Evolutionary conservation across 2,888 invertebrate genomes (phyloP).

Genomic region (Thecophora atra): DNA sequence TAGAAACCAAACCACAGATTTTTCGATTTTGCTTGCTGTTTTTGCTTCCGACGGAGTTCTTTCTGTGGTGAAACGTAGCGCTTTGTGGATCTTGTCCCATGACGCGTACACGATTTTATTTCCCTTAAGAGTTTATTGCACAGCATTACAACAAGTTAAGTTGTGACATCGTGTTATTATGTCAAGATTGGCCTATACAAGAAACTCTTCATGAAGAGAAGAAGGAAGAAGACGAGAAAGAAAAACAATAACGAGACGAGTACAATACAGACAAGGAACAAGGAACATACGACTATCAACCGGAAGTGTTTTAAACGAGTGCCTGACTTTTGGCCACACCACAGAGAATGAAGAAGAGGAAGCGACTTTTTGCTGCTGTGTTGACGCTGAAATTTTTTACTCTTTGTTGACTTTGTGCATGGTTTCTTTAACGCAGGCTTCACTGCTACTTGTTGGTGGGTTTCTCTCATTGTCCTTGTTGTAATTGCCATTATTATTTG

Average conservation of each 20-base stretch:
- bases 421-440: neutral
- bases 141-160: neutral
- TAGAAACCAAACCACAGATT: too few relatives aligned
- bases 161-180: neutral
- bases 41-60: too few relatives aligned
- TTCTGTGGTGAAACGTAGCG: too few relatives aligned
- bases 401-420: neutral
- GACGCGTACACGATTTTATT: too few relatives aligned
- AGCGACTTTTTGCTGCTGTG: conserved; percentile 9
- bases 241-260: neutral
- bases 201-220: too few relatives aligned
- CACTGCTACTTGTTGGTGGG: neutral
- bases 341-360: conserved; percentile 21
- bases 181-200: neutral
- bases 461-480: conserved; percentile 13
- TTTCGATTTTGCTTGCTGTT: too few relatives aligned
- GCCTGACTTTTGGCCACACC: conserved; percentile 3
- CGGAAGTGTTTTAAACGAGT: conserved; percentile 22
- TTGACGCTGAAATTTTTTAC: conserved; percentile 16
- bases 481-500: conserved; percentile 21
- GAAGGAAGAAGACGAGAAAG: neutral
- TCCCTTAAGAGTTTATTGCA: too few relatives aligned
- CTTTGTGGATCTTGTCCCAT: too few relatives aligned
- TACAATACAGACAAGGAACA: neutral
- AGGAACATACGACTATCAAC: neutral